phyloP scores from a whole-genome alignment of 2,113 vertebrate genomes.

The Solenodon paradoxus region DNA sequence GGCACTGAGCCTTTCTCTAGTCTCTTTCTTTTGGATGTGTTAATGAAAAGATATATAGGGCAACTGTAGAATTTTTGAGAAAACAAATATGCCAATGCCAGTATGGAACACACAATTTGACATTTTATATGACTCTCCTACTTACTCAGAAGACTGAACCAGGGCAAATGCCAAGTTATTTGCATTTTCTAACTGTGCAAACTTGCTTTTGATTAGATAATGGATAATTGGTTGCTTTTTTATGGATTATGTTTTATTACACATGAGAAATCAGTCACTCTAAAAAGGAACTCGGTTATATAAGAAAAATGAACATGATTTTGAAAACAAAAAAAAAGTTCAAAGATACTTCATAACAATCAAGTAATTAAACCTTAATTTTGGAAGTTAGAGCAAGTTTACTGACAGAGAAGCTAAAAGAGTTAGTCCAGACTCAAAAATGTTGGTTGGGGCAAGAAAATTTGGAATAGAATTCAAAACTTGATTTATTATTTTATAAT shows the following conservation, averaged over 20 bases:
- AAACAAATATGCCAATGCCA: background rate
- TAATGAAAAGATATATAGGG: background rate
- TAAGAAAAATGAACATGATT: background rate
- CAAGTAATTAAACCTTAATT: background rate
- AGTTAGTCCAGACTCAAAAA: background rate
- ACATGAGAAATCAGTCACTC: background rate
- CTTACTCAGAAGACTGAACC: slow-evolving; percentile 25
- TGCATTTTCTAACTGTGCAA: background rate
- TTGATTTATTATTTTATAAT: background rate
- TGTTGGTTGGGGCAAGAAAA: background rate
- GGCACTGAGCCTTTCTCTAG: background rate
- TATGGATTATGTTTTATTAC: background rate
- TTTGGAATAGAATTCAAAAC: background rate
- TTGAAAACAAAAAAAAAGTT: background rate
- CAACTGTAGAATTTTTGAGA: background rate
- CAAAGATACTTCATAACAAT: background rate
- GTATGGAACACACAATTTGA: background rate
- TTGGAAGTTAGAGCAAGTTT: background rate
- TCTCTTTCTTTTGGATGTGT: background rate
- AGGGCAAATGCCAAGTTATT: background rate
- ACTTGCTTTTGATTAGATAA: background rate
- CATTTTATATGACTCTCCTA: slow-evolving; percentile 22
- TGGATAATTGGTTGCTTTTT: background rate
- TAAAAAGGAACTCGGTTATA: background rate
- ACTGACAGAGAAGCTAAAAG: background rate